Conservation (phyloP, 1,140 invertebrate species). For the Brachionus rotundiformis region DNA sequence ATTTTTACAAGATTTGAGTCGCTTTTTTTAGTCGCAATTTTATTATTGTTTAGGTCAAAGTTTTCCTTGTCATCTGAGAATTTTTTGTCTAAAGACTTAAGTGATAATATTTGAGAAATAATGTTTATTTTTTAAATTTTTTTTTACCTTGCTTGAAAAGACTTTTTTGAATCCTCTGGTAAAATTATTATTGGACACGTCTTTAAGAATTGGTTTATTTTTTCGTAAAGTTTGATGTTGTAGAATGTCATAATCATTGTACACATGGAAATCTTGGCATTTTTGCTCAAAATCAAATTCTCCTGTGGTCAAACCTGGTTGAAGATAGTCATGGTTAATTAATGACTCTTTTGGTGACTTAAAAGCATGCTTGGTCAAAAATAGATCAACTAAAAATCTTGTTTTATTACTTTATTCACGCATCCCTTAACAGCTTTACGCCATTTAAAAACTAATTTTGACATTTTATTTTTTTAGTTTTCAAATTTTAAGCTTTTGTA, state of each 20-base stretch:
- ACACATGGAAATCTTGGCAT: neutral
- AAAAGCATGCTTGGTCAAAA: neutral
- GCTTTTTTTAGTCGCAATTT: constrained; percentile 6
- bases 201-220: neutral
- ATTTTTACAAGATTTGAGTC: neutral
- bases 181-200: constrained; percentile 16
- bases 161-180: constrained; percentile 25
- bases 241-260: constrained; percentile 37
- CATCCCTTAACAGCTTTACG: constrained; percentile 40
- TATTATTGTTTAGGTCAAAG: neutral
- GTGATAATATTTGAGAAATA: neutral
- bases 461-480: constrained; percentile 23
- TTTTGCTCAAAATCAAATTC: constrained; percentile 25
- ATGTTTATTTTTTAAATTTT: neutral
- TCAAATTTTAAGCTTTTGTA: neutral
- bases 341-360: constrained; percentile 11
- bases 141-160: constrained; percentile 23
- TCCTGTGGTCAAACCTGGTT: neutral
- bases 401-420: constrained; percentile 29
- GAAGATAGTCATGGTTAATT: constrained; percentile 14
- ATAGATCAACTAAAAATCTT: too few relatives aligned
- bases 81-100: constrained; percentile 31
- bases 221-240: constrained; percentile 13
- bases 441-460: constrained; percentile 28
- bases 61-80: neutral